Percentiles rank a stretch among this genome's conserved stretches.
Conservation (phyloP, 2,797 vertebrate species). For the Falco berigora region DNA sequence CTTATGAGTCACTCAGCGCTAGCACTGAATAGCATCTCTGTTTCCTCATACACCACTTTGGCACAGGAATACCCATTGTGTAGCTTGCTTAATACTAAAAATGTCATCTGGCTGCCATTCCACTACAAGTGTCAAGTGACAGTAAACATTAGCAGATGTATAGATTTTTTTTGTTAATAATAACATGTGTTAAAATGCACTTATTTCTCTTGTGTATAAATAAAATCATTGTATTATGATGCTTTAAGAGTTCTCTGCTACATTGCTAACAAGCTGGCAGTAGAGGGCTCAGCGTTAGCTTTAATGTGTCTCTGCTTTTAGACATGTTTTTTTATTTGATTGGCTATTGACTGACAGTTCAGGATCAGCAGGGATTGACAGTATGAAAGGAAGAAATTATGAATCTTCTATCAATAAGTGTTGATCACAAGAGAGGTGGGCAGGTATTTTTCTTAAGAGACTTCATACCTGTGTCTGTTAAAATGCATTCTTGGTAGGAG, state of each 20-base stretch:
- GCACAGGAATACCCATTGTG: not conserved
- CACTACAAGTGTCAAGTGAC: not conserved
- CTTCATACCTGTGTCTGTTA: not conserved
- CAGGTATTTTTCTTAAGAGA: not conserved
- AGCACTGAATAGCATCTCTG: not conserved
- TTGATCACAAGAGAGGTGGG: not conserved
- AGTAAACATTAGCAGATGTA: not conserved
- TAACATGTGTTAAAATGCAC: not conserved
- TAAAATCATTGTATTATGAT: not conserved
- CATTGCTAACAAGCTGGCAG: not conserved
- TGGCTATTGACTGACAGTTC: not conserved
- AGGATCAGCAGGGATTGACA: not conserved
- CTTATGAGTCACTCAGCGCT: not conserved
- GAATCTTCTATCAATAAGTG: not conserved
- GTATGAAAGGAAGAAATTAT: not conserved
- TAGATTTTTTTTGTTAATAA: not conserved
- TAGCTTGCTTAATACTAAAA: not conserved
- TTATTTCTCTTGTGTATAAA: not conserved
- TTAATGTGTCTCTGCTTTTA: not conserved
- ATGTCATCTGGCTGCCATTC: not conserved
- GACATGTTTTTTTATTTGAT: not conserved
- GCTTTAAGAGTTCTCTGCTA: not conserved
- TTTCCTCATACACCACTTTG: not conserved
- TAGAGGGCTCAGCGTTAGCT: not conserved
- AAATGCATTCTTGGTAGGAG: not conserved